Conservation (phyloP, 1,140 invertebrate species). For the Triops cancriformis region DNA sequence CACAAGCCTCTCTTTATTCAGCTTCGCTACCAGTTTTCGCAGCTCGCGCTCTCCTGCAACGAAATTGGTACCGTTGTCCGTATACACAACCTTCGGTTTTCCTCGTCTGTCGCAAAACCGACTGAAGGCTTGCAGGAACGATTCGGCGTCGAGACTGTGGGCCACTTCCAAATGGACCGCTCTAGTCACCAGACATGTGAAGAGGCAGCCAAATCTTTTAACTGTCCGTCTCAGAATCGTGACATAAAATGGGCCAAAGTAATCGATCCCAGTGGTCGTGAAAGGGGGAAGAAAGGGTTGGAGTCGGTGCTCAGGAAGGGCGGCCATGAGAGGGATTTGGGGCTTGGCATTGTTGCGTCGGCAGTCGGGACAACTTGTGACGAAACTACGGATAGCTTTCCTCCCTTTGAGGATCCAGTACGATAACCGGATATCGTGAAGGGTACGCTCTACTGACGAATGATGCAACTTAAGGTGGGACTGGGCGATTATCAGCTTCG, state of each 20-base stretch:
- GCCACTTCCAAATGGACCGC: slow-evolving; percentile 27
- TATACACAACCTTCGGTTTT: slow-evolving; percentile 24
- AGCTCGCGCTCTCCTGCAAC: slow-evolving; percentile 6
- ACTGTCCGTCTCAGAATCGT: slow-evolving; percentile 1
- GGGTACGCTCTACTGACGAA: neutral
- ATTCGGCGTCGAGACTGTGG: neutral
- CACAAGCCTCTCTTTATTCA: neutral
- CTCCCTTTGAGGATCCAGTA: neutral
- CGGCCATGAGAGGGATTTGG: neutral
- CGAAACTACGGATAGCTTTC: neutral
- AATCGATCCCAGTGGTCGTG: slow-evolving; percentile 9
- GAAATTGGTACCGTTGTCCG: slow-evolving; percentile 35
- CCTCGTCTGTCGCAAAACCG: slow-evolving; percentile 10
- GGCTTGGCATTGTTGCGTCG: neutral
- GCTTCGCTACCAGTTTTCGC: neutral
- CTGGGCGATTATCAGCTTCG: neutral
- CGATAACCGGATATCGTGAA: neutral
- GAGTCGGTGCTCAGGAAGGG: slow-evolving; percentile 30
- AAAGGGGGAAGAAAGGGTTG: slow-evolving; percentile 37
- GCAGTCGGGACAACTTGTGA: neutral
- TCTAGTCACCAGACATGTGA: slow-evolving; percentile 37
- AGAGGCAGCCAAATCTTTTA: slow-evolving; percentile 32
- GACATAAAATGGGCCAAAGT: no score
- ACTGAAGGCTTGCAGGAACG: slow-evolving; percentile 15
- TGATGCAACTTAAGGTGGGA: neutral